These are phyloP conservation scores for Agrilus cyanescens DNA, from an alignment of 2,888 invertebrate genomes.

Conservation along the genomic window DNA sequence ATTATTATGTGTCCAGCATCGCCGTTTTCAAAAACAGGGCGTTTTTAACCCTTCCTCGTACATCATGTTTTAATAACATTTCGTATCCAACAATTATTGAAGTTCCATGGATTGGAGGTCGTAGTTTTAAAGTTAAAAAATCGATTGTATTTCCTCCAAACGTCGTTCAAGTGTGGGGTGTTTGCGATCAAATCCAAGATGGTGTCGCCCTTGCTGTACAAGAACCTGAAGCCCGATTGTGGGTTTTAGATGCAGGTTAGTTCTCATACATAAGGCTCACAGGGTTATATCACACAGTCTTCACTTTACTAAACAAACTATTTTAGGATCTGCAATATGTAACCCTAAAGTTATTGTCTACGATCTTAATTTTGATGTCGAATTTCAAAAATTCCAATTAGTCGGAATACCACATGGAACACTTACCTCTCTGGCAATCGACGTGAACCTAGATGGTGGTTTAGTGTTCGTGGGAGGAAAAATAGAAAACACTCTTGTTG, in stretches of 20 bases:
- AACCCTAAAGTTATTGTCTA: conserved; percentile 33
- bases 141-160: conserved; percentile 11
- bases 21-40: conserved; percentile 33
- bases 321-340: conserved; percentile 25
- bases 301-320: no score
- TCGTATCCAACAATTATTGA: conserved; percentile 31
- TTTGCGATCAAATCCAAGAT: conserved; percentile 31
- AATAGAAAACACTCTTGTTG: conserved; percentile 22
- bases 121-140: conserved; percentile 2
- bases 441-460: conserved; percentile 22
- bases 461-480: conserved; percentile 32
- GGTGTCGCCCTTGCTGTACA: conserved; percentile 34
- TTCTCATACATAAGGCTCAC: no score
- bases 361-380: conserved; percentile 28
- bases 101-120: conserved; percentile 28
- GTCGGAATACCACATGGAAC: conserved; percentile 19
- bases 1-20: conserved; percentile 30
- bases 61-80: conserved; percentile 22
- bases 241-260: conserved; percentile 34
- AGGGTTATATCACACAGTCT: no score
- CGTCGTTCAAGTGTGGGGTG: conserved; percentile 17
- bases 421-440: conserved; percentile 28
- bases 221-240: conserved; percentile 29
- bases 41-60: conserved; percentile 34
- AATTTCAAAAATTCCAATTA: conserved; percentile 20